Base-by-base conservation (phyloP, 2,797 vertebrate genomes). In the Florisuga fusca region DNA sequence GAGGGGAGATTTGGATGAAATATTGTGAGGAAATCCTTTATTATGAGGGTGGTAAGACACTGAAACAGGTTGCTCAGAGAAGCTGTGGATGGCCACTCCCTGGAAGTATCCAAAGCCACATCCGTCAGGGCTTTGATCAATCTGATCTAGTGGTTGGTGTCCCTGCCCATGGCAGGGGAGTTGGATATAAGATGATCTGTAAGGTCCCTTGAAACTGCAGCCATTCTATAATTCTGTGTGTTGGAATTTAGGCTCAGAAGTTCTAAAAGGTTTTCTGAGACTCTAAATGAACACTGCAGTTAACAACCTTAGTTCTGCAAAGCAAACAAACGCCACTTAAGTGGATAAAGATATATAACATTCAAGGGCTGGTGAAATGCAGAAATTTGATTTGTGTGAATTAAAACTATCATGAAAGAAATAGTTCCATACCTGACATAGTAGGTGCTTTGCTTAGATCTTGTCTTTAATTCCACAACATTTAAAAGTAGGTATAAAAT, bases 401-500 rank as follows among this genome's bases (percentile, higher is more conserved):
- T 46, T 51, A 72, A 45, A 64, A n/a, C 54, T 62, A 43, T 43
- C 55, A 54, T 11, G 26, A 78, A 93, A 63, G 12, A 85, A 95
- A 87, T n/a, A 29, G 76, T 77, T 91, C 62, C 51, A 46, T 46
- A 76, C 41, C 41, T 81, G 62, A 50, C 0, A 0, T 50, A 85
- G 29, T 63, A 71, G 45, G 20, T 85, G 79, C 26, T 93, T 95
- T 93, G 86, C 41, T 94, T 75, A 89, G 91, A 96, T 91, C 38
- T 81, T 54, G 50, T 62, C 58, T 88, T 86, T 86, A 91, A 74
- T 85, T 94, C 63, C 66, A 45, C n/a, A 84, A 79, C 29, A 25
- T 20, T 36, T 89, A 89, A 84, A 90, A 96, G 91, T 48, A 93
- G 84, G 69, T 93, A 41, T 22, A 92, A 92, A 83, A 59, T 62